phyloP scores from a whole-genome alignment of 2,888 invertebrate species.

The Opisthograptis luteolata region DNA sequence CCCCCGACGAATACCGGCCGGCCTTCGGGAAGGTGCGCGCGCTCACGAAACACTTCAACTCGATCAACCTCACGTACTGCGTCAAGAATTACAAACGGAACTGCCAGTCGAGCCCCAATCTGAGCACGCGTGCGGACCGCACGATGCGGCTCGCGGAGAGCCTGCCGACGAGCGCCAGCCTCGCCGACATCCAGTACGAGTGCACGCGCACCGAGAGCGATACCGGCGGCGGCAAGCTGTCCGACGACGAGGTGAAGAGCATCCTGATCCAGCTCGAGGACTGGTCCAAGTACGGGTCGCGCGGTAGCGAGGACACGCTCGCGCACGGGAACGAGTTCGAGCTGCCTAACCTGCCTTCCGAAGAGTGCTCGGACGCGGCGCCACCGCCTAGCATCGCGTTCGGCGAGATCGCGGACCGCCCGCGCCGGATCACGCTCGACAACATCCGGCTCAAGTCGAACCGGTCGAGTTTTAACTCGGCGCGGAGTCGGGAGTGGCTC shows the following conservation, averaged over 20 bases:
- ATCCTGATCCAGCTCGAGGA: conserved; percentile 77
- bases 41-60: conserved; percentile 87
- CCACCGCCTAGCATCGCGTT: conserved; percentile 58
- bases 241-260: conserved; percentile 77
- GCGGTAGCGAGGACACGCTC: conserved; percentile 75
- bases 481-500: conserved; percentile 53
- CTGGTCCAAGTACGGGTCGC: conserved; percentile 78
- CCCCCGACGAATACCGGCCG: conserved; percentile 87
- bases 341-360: conserved; percentile 72
- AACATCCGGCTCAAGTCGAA: conserved; percentile 68
- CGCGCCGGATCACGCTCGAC: conserved; percentile 76
- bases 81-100: conserved; percentile 72
- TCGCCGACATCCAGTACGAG: conserved; percentile 73
- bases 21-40: conserved; percentile 89
- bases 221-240: conserved; percentile 61
- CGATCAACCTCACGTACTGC: conserved; percentile 74
- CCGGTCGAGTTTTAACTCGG: conserved; percentile 58
- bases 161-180: conserved; percentile 67
- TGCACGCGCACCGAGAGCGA: conserved; percentile 64
- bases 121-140: conserved; percentile 60
- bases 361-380: conserved; percentile 46
- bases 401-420: conserved; percentile 79
- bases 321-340: conserved; percentile 79
- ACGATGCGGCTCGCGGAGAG: conserved; percentile 49
- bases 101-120: conserved; percentile 78